phyloP scores from a whole-genome alignment of 2,888 invertebrate species.

The Gastrophysa polygoni region DNA sequence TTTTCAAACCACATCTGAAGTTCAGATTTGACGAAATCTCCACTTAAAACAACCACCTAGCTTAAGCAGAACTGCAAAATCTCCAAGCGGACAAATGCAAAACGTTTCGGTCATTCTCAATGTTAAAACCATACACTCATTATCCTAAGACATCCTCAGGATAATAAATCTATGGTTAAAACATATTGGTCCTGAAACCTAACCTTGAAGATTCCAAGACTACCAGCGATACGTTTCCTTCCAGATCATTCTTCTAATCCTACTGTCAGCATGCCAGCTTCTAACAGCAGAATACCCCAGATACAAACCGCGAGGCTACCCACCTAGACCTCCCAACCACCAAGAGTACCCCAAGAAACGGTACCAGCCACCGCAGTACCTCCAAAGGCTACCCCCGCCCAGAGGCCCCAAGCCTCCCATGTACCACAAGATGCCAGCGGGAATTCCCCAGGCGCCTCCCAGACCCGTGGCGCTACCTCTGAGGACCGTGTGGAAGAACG shows the following conservation, averaged over 20 bases:
- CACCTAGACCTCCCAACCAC: slow-evolving; percentile 38
- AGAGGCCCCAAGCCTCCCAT: slow-evolving; percentile 43
- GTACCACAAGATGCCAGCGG: slow-evolving; percentile 30
- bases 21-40: too few relatives aligned
- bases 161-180: too few relatives aligned
- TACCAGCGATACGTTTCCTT: slow-evolving; percentile 3
- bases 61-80: too few relatives aligned
- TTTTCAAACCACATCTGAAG: too few relatives aligned
- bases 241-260: slow-evolving; percentile 37
- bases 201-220: too few relatives aligned
- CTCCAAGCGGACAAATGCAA: too few relatives aligned
- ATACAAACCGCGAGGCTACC: slow-evolving; percentile 33
- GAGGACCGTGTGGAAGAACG: slow-evolving; percentile 45
- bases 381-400: slow-evolving; percentile 27
- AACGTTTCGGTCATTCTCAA: too few relatives aligned
- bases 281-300: slow-evolving; percentile 32
- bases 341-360: slow-evolving; percentile 46
- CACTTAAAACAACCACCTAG: too few relatives aligned
- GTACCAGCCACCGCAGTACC: slow-evolving; percentile 39
- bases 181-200: too few relatives aligned
- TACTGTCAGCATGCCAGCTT: slow-evolving; percentile 31
- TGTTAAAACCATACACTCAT: too few relatives aligned
- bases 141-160: too few relatives aligned
- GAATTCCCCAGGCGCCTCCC: slow-evolving; percentile 21
- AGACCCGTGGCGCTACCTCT: slow-evolving; percentile 35